Conservation (phyloP, 1,140 invertebrate species). For the Glossosoma conforme region DNA sequence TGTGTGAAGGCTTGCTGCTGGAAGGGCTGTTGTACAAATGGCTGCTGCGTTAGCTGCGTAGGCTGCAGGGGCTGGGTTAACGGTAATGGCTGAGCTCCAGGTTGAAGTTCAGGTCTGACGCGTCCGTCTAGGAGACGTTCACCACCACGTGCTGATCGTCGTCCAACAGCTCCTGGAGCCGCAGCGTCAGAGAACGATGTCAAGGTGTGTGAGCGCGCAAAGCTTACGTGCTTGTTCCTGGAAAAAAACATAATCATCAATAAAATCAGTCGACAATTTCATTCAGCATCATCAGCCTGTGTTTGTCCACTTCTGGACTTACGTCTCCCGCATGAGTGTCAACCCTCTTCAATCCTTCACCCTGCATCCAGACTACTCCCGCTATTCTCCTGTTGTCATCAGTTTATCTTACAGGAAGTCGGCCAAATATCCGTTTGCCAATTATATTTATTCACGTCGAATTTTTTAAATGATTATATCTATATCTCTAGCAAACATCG, state of each 20-base stretch:
- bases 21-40: constrained; percentile 14
- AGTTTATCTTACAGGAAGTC: too few species aligned
- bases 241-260: too few species aligned
- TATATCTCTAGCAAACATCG: too few species aligned
- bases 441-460: too few species aligned
- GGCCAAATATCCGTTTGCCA: too few species aligned
- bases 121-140: constrained; percentile 35
- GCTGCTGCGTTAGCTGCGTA: constrained; percentile 22
- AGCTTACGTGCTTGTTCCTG: constrained; percentile 85
- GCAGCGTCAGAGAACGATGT: constrained; percentile 73
- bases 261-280: background rate
- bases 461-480: too few species aligned
- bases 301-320: too few species aligned
- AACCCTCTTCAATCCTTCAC: too few species aligned
- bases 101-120: constrained; percentile 26
- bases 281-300: background rate
- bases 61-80: constrained; percentile 32
- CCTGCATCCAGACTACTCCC: too few species aligned
- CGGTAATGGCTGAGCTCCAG: constrained; percentile 28
- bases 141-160: constrained; percentile 35
- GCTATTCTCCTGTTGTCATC: too few species aligned
- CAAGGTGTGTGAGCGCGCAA: constrained; percentile 77
- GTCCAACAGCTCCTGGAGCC: constrained; percentile 42
- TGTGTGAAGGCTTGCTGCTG: constrained; percentile 20
- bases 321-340: too few species aligned